phyloP scores from a whole-genome alignment of 2,797 vertebrate species.

The Clarias platycephalus region DNA sequence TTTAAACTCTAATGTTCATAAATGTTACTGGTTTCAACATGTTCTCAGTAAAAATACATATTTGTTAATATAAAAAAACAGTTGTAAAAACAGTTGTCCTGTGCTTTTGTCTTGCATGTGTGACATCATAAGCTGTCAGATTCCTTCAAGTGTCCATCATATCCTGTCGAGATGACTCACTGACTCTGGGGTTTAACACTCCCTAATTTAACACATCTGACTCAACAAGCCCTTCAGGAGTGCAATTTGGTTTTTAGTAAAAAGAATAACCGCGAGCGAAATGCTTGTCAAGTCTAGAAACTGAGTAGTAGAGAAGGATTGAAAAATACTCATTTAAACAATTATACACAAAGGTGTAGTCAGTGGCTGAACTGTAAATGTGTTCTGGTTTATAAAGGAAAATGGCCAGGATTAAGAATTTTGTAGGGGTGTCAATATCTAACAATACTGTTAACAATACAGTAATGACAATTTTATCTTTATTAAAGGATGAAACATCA shows the following conservation, averaged over 20 bases:
- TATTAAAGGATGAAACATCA: not conserved
- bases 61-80: not conserved
- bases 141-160: conserved; percentile 7
- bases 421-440: not conserved
- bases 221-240: conserved; percentile 21
- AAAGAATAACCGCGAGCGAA: conserved; percentile 10
- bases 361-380: not conserved
- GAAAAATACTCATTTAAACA: not conserved
- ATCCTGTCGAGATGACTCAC: conserved; percentile 27
- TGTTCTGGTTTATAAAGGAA: not conserved
- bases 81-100: not conserved
- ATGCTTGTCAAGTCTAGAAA: not conserved
- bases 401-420: not conserved
- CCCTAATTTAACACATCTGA: conserved; percentile 27
- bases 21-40: not conserved
- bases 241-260: not conserved
- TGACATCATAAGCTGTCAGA: conserved; percentile 1
- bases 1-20: not conserved
- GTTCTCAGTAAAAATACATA: conserved; percentile 16
- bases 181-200: conserved; percentile 13
- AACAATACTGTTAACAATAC: no score
- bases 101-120: not conserved
- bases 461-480: no score
- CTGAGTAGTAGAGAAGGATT: not conserved
- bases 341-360: not conserved